These are phyloP conservation scores for Papilio elwesi DNA, from an alignment of 2,888 invertebrate species.

Conservation along the genomic window DNA sequence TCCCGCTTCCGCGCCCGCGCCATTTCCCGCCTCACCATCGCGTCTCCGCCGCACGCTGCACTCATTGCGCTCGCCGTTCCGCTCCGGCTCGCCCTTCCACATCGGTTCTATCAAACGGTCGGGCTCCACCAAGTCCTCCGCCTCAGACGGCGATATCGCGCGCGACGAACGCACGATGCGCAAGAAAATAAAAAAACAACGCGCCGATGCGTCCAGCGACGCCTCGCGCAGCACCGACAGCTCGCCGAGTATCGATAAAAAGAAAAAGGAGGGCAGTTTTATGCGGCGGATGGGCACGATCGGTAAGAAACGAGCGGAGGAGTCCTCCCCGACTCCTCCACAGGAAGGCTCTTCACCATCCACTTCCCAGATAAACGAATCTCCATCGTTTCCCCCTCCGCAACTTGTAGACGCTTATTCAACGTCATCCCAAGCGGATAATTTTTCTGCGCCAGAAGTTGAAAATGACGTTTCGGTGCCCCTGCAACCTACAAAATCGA, in stretches of 20 bases:
- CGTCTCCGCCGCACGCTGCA: conserved; percentile 79
- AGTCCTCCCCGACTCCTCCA: conserved; percentile 53
- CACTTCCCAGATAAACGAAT: conserved; percentile 44
- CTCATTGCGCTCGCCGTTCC: conserved; percentile 80
- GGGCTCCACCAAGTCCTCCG: conserved; percentile 74
- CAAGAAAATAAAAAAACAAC: conserved; percentile 79
- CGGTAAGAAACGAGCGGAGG: conserved; percentile 67
- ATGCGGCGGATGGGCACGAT: conserved; percentile 76
- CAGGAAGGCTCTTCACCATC: conserved; percentile 47
- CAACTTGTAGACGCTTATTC: conserved; percentile 37
- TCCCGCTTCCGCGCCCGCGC: conserved; percentile 55
- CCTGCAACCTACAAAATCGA: conserved; percentile 4
- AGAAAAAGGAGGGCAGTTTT: conserved; percentile 70
- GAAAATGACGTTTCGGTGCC: neutral
- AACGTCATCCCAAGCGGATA: conserved; percentile 18
- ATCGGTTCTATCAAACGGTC: conserved; percentile 77
- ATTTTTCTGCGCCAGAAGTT: neutral
- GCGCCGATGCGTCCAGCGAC: conserved; percentile 64
- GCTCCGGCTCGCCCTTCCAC: conserved; percentile 81
- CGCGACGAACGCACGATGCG: conserved; percentile 81
- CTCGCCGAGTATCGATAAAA: conserved; percentile 69
- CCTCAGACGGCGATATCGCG: conserved; percentile 78
- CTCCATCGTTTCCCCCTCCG: conserved; percentile 47
- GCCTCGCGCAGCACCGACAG: conserved; percentile 66
- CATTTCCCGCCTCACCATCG: conserved; percentile 60